A percentile compares a stretch with the other conserved stretches of the same genome.
These are phyloP conservation scores for Entelurus aequoreus DNA, from an alignment of 2,113 vertebrate genomes.

Conservation along the genomic window DNA sequence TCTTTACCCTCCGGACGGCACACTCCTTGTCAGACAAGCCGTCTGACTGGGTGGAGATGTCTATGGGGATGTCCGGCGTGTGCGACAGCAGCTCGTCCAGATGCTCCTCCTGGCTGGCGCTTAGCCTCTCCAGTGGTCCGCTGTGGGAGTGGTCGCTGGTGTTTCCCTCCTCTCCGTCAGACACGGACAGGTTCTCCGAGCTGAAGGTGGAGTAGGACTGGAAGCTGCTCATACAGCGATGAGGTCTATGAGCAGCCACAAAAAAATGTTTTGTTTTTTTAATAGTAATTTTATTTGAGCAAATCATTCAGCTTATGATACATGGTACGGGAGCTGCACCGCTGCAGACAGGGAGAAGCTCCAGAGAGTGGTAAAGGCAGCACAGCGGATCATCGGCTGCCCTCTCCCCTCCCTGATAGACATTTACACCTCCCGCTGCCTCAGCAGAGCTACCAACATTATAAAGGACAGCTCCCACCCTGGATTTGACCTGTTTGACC, in stretches of 20 bases:
- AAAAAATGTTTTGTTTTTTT: background rate
- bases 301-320: background rate
- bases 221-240: conserved; percentile 92
- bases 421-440: no score
- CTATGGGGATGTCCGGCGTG: conserved; percentile 94
- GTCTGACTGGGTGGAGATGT: conserved; percentile 95
- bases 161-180: conserved; percentile 96
- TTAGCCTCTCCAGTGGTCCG: conserved; percentile 82
- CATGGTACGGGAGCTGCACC: background rate
- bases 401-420: no score
- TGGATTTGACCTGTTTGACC: no score
- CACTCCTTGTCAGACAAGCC: conserved; percentile 98
- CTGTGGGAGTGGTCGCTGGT: conserved; percentile 94
- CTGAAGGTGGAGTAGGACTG: conserved; percentile 98
- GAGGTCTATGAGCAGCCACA: conserved; percentile 72
- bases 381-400: no score
- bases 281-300: no score
- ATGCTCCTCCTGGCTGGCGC: conserved; percentile 78
- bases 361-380: no score
- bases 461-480: no score
- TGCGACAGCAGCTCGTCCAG: conserved; percentile 90
- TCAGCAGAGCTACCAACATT: no score
- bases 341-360: no score
- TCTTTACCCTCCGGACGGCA: conserved; percentile 93
- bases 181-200: conserved; percentile 95